Conservation (phyloP, 2,113 vertebrate species). For the Smithornis capensis region DNA sequence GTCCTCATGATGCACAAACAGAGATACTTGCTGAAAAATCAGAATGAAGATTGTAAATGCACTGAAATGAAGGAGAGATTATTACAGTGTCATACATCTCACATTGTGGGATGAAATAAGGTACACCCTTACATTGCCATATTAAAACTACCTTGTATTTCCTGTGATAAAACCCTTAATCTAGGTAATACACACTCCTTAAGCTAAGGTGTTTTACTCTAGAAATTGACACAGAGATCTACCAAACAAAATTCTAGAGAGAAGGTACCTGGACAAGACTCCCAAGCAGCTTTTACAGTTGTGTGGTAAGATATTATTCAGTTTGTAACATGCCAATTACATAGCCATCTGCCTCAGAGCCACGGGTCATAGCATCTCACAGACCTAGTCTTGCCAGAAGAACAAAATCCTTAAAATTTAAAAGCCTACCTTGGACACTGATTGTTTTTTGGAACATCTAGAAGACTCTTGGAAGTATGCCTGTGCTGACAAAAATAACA, state of each 20-base stretch:
- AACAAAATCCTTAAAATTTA: background rate
- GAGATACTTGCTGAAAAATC: background rate
- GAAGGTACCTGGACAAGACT: background rate
- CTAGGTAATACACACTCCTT: background rate
- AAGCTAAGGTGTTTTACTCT: background rate
- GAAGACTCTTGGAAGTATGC: background rate
- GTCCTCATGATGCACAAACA: background rate
- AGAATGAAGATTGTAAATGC: background rate
- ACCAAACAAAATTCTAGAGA: background rate
- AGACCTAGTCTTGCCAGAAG: background rate
- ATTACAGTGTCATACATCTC: background rate
- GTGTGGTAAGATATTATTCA: background rate
- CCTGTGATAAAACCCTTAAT: background rate
- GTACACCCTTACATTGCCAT: background rate
- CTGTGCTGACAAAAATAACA: conserved; percentile 30
- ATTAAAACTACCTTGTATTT: background rate
- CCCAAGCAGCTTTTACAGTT: background rate
- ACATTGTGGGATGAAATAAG: background rate
- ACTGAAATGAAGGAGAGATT: background rate
- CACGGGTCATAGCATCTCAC: background rate
- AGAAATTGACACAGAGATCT: background rate
- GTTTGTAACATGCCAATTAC: background rate
- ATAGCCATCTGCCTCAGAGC: background rate
- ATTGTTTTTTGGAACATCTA: conserved; percentile 16
- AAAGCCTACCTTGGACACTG: background rate